Evolutionary conservation across 2,888 invertebrate species (phyloP).

Genomic region (Octodonta nipae): DNA sequence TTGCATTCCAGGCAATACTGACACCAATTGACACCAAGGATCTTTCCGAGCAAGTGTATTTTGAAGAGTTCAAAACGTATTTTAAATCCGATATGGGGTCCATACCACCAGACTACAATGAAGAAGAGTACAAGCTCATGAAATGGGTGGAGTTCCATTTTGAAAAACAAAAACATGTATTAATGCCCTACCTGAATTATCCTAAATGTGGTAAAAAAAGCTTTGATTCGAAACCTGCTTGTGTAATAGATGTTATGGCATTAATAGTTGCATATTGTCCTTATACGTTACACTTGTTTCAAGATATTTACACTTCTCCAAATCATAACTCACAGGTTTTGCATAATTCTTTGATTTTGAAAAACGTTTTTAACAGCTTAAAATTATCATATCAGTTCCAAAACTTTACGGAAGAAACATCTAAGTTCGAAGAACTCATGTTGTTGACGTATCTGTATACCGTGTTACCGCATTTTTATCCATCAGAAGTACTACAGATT

Average conservation of each 20-base stretch:
- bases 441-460: conserved; percentile 41
- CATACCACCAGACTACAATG: conserved; percentile 7
- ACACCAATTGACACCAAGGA: not conserved
- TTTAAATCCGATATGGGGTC: conserved; percentile 5
- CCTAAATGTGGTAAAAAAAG: no score
- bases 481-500: conserved; percentile 36
- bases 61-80: conserved; percentile 21
- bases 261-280: conserved; percentile 45
- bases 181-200: no score
- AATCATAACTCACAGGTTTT: conserved; percentile 33
- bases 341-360: conserved; percentile 40
- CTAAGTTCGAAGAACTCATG: conserved; percentile 44
- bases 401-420: conserved; percentile 41
- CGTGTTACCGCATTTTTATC: conserved; percentile 40
- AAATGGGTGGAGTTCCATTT: conserved; percentile 35
- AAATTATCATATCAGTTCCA: no score
- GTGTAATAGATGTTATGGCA: conserved; percentile 39
- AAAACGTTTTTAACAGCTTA: conserved; percentile 41
- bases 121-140: conserved; percentile 29
- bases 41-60: conserved; percentile 4
- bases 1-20: conserved; percentile 30
- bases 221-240: conserved; percentile 19
- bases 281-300: conserved; percentile 38
- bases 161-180: conserved; percentile 31
- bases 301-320: conserved; percentile 36